Base-by-base conservation (phyloP, 2,113 vertebrate genomes). In the Cygnus atratus region DNA sequence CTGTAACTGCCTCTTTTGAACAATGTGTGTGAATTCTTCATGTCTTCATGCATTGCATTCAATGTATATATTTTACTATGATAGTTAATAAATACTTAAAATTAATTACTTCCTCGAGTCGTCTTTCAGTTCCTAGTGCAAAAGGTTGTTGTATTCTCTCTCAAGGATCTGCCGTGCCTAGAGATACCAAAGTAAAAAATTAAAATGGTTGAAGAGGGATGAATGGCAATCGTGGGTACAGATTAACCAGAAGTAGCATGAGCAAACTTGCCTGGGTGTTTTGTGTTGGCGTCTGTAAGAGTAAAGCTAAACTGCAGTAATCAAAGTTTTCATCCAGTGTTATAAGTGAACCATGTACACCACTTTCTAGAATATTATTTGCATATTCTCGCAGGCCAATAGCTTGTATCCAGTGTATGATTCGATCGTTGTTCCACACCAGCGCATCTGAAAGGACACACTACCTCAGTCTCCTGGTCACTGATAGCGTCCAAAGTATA, bases 111-210 rank as follows among this genome's bases (percentile, higher is more conserved):
- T 99, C 99, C 80, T 99, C 99, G 96, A 99, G 98, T 63, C 99
- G 97, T 95, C 99, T 98, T 95, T 99, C 99, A 48, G 99, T 99
- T 95, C 99, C 99, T 96, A 99, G 98, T 43, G 99, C 99, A 99
- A 98, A 92, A 99, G 98, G 97, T 99, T 99, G 96, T 99, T 99
- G 98, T 99, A 99, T 95, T 99, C 99, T 90, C 99, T 98, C 98
- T 99, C 99, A 91, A 99, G 98, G 98, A 99, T 99, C 98, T 99
- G 99, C 95, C 99, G 99, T 96, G 99, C 99, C 99, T 99, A 98
- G 95, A 90, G 77, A 98, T 71, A 97, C 61, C 93, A 98, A 97
- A 97, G 94, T 61, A 76, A 91, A 95, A 50, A 96, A 93, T 96
- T 95, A 96, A 82, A 76, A 87, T 73, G 67, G 22, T 72, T 77